A percentile compares a stretch with the other conserved stretches of the same genome.
Evolutionary conservation across 2,113 vertebrate genomes (phyloP).

Genomic region (Poeciliopsis turrubarensis): DNA sequence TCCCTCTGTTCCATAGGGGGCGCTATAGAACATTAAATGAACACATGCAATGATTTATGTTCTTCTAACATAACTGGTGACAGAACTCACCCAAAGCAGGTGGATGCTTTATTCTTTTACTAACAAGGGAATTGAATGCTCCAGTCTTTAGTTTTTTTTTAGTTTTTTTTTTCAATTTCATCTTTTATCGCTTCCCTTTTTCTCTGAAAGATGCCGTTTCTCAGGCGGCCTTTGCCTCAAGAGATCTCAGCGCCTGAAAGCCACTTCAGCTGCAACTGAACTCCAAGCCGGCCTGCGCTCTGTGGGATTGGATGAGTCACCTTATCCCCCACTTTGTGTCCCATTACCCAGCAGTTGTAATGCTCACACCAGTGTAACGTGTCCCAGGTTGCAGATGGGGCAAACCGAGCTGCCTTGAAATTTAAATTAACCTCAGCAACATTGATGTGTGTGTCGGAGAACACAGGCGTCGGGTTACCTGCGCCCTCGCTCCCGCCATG

Average conservation of each 20-base stretch:
- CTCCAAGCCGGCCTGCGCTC: constrained; percentile 45
- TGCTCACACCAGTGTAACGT: constrained; percentile 77
- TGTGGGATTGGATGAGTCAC: constrained; percentile 72
- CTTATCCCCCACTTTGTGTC: constrained; percentile 76
- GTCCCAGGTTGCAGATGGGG: constrained; percentile 67
- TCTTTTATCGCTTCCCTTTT: constrained; percentile 24
- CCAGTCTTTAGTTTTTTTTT: not conserved
- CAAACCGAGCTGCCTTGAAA: constrained; percentile 76
- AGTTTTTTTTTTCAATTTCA: not conserved
- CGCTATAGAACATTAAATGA: constrained; percentile 34
- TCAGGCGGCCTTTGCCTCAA: constrained; percentile 13
- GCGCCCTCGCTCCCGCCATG: constrained; percentile 44
- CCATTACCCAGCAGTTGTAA: constrained; percentile 78
- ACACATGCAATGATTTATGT: not conserved
- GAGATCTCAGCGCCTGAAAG: constrained; percentile 57
- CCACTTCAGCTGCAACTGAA: constrained; percentile 75
- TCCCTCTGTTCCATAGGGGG: constrained; percentile 39
- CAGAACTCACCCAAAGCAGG: not conserved
- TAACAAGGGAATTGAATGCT: too few relatives aligned
- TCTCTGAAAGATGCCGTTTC: constrained; percentile 22
- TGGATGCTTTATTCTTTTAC: not conserved
- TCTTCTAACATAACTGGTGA: not conserved
- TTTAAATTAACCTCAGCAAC: constrained; percentile 79
- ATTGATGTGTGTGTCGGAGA: constrained; percentile 69
- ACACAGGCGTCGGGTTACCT: constrained; percentile 73